Conservation (phyloP, 2,888 invertebrate species). For the Acanthacorydalis orientalis region DNA sequence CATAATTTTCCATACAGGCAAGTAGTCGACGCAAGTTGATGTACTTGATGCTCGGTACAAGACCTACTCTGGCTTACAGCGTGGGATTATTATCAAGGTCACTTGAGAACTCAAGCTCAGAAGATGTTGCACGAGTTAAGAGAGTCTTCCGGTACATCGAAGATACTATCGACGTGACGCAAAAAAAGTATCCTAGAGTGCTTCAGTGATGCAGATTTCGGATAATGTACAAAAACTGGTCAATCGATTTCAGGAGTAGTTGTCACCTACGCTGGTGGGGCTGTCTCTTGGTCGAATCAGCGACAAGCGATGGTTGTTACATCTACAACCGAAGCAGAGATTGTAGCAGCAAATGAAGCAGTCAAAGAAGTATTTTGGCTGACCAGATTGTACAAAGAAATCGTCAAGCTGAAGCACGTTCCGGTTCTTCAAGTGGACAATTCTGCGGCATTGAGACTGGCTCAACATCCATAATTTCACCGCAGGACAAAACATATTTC, state of each 20-base stretch:
- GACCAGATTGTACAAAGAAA: slow-evolving; percentile 13
- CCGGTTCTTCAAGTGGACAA: slow-evolving; percentile 16
- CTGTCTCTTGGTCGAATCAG: slow-evolving; percentile 14
- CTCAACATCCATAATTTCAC: slow-evolving; percentile 18
- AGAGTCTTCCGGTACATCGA: slow-evolving; percentile 16
- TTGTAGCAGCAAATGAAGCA: slow-evolving; percentile 16
- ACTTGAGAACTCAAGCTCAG: slow-evolving; percentile 12
- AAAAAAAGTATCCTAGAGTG: slow-evolving; percentile 10
- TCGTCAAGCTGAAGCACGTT: slow-evolving; percentile 11
- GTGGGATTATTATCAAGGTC: background rate
- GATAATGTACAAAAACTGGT: slow-evolving; percentile 14
- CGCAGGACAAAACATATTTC: slow-evolving; percentile 15
- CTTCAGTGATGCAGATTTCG: slow-evolving; percentile 20
- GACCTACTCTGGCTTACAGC: background rate
- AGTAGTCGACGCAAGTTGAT: background rate
- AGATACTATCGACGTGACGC: slow-evolving; percentile 13
- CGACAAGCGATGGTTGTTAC: slow-evolving; percentile 10
- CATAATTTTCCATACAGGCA: background rate
- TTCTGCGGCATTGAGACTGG: slow-evolving; percentile 14
- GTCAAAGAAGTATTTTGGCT: slow-evolving; percentile 17
- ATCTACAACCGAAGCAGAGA: slow-evolving; percentile 15
- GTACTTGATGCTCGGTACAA: background rate
- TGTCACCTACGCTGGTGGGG: slow-evolving; percentile 12
- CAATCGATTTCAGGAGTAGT: slow-evolving; percentile 11
- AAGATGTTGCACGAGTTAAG: slow-evolving; percentile 15